Percentiles rank a stretch among this genome's conserved stretches.
Conservation (phyloP, 2,797 vertebrate species). For the Neostethus bicornis region DNA sequence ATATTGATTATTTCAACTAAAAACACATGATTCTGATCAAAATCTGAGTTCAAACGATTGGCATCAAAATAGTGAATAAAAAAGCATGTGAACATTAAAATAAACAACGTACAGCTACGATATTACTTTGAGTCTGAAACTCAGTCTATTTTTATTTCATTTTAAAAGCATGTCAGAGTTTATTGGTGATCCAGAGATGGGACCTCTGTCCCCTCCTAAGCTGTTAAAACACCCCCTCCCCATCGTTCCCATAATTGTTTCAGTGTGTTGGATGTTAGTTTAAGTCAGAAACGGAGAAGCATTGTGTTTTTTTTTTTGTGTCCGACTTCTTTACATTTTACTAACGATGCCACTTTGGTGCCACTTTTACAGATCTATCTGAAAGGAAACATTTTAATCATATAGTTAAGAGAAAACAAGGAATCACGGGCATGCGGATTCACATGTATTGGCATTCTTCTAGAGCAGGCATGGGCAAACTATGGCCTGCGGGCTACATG, state of each 20-base stretch:
- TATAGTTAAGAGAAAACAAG: no score
- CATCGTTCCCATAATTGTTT: constrained; percentile 76
- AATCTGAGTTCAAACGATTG: neutral
- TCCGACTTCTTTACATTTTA: constrained; percentile 65
- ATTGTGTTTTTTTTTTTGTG: constrained; percentile 63
- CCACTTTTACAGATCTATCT: constrained; percentile 49
- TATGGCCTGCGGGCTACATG: no score
- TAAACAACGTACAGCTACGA: no score
- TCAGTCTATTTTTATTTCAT: no score
- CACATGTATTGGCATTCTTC: no score
- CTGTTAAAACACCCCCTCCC: constrained; percentile 77
- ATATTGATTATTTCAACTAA: neutral
- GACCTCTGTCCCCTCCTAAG: constrained; percentile 59
- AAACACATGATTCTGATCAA: constrained; percentile 1
- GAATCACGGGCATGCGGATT: no score
- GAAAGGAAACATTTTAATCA: no score
- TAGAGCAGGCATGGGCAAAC: no score
- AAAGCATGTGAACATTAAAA: neutral
- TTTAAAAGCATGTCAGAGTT: no score
- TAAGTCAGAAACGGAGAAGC: constrained; percentile 59
- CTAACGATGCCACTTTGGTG: constrained; percentile 34
- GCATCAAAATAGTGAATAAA: constrained; percentile 9
- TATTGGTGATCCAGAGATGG: no score
- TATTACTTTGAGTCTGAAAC: no score
- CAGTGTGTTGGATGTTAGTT: constrained; percentile 72